A percentile compares a stretch with the other conserved stretches of the same genome.
These are phyloP conservation scores for Microplitis demolitor DNA, from an alignment of 1,140 invertebrate species.

Conservation along the genomic window DNA sequence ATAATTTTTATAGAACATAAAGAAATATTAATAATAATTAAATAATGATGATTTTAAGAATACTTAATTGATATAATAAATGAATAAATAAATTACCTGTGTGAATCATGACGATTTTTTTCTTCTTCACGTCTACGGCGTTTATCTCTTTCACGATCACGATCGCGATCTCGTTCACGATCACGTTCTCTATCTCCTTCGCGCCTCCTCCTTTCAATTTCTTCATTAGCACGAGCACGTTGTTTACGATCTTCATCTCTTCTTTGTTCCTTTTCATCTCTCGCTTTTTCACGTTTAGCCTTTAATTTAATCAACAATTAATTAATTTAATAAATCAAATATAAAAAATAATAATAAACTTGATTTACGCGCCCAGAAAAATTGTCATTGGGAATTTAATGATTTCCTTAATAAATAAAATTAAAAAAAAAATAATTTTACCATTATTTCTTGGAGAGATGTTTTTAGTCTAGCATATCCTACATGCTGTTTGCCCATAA, in stretches of 20 bases:
- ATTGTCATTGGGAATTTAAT: too few species aligned
- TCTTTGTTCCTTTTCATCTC: slow-evolving; percentile 69
- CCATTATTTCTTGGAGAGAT: slow-evolving; percentile 69
- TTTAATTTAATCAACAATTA: slow-evolving; percentile 20
- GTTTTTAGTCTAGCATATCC: slow-evolving; percentile 79
- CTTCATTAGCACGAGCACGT: slow-evolving; percentile 59
- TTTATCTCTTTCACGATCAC: slow-evolving; percentile 53
- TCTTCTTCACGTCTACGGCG: slow-evolving; percentile 58
- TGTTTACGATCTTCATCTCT: slow-evolving; percentile 68
- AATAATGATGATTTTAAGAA: too few species aligned
- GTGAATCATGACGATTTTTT: slow-evolving; percentile 49
- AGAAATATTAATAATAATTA: too few species aligned
- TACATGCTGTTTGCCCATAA: slow-evolving; percentile 97
- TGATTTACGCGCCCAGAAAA: too few species aligned
- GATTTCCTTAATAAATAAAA: not conserved
- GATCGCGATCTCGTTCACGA: slow-evolving; percentile 42
- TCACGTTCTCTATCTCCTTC: slow-evolving; percentile 58
- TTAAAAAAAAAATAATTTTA: slow-evolving; percentile 26
- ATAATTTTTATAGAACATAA: too few species aligned
- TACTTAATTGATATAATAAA: too few species aligned
- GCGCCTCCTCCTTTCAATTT: slow-evolving; percentile 54
- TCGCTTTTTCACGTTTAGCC: slow-evolving; percentile 68
- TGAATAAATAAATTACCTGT: slow-evolving; percentile 38
- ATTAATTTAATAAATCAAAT: not conserved
- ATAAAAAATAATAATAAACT: too few species aligned